Conservation (phyloP, 2,797 vertebrate species). For the Sebastes diaconus region DNA sequence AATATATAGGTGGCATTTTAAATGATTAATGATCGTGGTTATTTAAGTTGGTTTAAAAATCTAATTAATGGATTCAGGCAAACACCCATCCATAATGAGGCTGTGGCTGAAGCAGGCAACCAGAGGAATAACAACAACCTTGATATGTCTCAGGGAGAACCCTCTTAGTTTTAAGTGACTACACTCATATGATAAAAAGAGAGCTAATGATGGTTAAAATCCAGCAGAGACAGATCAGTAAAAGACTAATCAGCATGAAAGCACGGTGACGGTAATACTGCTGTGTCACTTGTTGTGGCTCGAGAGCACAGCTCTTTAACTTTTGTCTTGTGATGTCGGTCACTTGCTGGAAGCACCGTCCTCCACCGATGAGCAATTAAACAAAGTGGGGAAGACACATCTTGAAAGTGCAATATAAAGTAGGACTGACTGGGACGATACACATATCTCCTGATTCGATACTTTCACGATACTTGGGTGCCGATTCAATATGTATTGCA, state of each 20-base stretch:
- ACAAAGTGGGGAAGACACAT: neutral
- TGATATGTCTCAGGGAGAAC: neutral
- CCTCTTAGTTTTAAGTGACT: neutral
- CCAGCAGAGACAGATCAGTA: neutral
- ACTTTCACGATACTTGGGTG: no score
- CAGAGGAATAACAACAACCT: neutral
- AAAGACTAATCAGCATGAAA: constrained; percentile 29
- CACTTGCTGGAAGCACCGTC: constrained; percentile 5
- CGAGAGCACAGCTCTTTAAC: constrained; percentile 29
- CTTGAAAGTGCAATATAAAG: neutral
- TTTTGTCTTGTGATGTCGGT: constrained; percentile 19
- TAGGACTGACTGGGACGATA: neutral
- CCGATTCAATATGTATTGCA: no score
- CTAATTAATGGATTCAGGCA: neutral
- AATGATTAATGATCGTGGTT: neutral
- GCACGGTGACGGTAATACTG: constrained; percentile 12
- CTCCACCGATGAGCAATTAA: neutral
- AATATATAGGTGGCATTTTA: neutral
- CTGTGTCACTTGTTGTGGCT: constrained; percentile 28
- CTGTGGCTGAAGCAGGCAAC: neutral
- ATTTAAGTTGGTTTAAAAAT: neutral
- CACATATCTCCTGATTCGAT: neutral
- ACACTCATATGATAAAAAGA: constrained; percentile 1
- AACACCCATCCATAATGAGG: neutral
- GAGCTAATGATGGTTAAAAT: constrained; percentile 23